Evolutionary conservation across 2,113 vertebrate genomes (phyloP).

Genomic region (Amphiprion ocellaris): DNA sequence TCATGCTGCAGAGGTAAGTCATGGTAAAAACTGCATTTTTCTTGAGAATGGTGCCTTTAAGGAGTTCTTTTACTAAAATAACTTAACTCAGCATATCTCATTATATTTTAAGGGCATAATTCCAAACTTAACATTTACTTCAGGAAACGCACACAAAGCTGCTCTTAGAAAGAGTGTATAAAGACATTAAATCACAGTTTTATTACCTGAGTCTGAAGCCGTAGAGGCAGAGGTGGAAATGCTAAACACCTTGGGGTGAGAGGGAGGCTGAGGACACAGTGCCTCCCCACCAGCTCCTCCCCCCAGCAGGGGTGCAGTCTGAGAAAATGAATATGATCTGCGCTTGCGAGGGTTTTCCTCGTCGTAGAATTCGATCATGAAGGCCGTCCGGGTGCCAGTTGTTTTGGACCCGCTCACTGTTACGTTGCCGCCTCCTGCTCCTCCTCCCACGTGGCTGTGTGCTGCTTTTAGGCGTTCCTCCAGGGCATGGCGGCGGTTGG

Average conservation of each 20-base stretch:
- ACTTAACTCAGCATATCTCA: neutral
- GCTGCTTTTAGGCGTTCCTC: constrained; percentile 91
- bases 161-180: neutral
- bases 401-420: constrained; percentile 65
- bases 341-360: constrained; percentile 94
- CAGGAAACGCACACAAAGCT: constrained; percentile 2
- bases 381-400: constrained; percentile 87
- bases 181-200: neutral
- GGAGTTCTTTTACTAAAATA: neutral
- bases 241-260: constrained; percentile 85
- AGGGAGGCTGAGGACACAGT: constrained; percentile 87
- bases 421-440: constrained; percentile 49
- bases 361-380: constrained; percentile 96
- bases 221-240: constrained; percentile 78
- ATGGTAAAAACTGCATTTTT: neutral
- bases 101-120: neutral
- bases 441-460: constrained; percentile 76
- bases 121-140: constrained; percentile 9
- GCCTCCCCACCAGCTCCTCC: constrained; percentile 85
- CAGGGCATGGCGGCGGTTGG: constrained; percentile 88
- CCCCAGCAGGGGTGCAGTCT: constrained; percentile 84
- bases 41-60: neutral
- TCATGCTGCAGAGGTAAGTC: neutral
- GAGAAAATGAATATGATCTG: constrained; percentile 94
- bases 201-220: constrained; percentile 73